A percentile compares a stretch with the other conserved stretches of the same genome.
phyloP scores from a whole-genome alignment of 2,797 vertebrate species.

The Lepilemur ruficaudatus region DNA sequence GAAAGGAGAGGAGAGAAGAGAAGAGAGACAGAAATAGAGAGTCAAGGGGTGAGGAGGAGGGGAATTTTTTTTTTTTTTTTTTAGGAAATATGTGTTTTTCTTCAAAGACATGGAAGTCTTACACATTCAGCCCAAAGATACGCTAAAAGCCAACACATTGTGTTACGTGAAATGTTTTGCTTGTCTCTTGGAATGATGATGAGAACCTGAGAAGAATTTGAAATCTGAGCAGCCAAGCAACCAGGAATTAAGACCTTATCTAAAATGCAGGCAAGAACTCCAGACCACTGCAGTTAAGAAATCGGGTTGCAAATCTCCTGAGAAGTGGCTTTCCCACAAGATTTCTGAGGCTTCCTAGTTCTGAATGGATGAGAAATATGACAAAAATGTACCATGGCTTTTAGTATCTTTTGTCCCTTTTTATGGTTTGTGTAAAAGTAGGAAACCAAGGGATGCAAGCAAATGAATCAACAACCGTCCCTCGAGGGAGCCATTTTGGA shows the following conservation, averaged over 20 bases:
- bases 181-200: conserved; percentile 58
- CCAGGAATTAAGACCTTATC: conserved; percentile 62
- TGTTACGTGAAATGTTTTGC: conserved; percentile 32
- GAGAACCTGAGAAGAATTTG: conserved; percentile 66
- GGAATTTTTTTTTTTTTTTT: neutral
- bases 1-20: neutral
- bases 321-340: conserved; percentile 62
- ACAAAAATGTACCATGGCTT: conserved; percentile 53
- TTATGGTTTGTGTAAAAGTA: conserved; percentile 6
- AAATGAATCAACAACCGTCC: conserved; percentile 28
- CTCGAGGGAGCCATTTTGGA: neutral
- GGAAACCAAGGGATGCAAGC: conserved; percentile 32
- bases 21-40: neutral
- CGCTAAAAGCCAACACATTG: conserved; percentile 11
- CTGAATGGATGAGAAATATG: conserved; percentile 49
- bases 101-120: conserved; percentile 9
- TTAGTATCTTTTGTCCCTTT: neutral
- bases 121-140: conserved; percentile 26
- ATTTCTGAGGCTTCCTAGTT: conserved; percentile 32
- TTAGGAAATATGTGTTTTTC: neutral
- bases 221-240: conserved; percentile 53
- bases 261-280: neutral
- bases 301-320: conserved; percentile 50
- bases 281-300: conserved; percentile 59
- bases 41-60: neutral